Evolutionary conservation across 2,797 vertebrate genomes (phyloP).

Genomic region (Pipistrellus nathusii): DNA sequence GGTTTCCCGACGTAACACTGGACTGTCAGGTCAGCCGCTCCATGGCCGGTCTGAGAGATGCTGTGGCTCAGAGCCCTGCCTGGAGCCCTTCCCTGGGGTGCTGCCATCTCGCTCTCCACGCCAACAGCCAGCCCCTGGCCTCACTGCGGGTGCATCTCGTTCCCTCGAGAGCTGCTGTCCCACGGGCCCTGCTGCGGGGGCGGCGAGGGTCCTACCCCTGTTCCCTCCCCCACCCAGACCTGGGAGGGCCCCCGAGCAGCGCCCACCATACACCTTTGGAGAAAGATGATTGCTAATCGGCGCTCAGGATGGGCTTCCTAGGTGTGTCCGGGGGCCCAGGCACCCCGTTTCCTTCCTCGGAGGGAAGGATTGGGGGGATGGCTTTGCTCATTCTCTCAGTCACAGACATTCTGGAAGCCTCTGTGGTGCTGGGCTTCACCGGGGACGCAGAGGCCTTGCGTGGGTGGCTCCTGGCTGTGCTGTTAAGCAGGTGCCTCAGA

Average conservation of each 20-base stretch:
- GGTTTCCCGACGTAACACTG: neutral
- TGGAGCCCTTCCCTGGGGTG: neutral
- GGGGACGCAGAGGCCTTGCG: neutral
- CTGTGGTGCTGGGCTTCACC: neutral
- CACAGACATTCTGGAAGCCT: neutral
- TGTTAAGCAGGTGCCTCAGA: neutral
- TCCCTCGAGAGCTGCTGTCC: neutral
- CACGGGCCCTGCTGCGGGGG: neutral
- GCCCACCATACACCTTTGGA: too few relatives aligned
- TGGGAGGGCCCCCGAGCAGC: rapidly evolving
- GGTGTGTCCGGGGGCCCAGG: neutral
- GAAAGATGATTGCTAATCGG: too few relatives aligned
- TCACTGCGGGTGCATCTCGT: rapidly evolving
- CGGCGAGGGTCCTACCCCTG: rapidly evolving
- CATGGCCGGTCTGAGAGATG: neutral
- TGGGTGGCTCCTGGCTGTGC: neutral
- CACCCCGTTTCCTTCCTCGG: neutral
- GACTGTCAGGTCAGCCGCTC: neutral
- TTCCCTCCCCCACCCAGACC: neutral
- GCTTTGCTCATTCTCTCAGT: neutral
- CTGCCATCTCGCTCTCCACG: neutral
- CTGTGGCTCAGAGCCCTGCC: neutral
- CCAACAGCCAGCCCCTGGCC: neutral
- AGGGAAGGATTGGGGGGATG: neutral
- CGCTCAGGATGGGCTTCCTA: neutral